Percentiles rank a stretch among this genome's conserved stretches.
Evolutionary conservation across 2,113 vertebrate species (phyloP).

Genomic region (Sinocyclocheilus grahami): DNA sequence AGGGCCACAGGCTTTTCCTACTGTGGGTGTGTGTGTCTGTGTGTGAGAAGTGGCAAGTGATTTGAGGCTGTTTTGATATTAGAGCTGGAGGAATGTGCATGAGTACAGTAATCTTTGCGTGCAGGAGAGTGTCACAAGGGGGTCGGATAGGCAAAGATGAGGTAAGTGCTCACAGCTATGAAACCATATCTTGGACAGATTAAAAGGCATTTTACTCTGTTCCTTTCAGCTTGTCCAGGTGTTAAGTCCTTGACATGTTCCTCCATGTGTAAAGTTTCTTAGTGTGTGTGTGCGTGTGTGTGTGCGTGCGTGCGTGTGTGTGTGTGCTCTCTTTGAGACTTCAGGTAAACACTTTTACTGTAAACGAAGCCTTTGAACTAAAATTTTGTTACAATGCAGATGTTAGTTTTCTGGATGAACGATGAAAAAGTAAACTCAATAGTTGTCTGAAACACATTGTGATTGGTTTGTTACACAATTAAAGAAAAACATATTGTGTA

Average conservation of each 20-base stretch:
- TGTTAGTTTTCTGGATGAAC: neutral
- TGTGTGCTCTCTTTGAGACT: neutral
- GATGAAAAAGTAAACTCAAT: neutral
- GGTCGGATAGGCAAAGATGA: conserved; percentile 63
- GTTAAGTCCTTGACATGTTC: conserved; percentile 64
- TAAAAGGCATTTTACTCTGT: conserved; percentile 76
- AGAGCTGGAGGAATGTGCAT: conserved; percentile 54
- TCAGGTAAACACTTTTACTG: conserved; percentile 1
- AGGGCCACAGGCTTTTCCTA: conserved; percentile 40
- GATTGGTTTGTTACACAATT: neutral
- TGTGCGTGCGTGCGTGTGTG: neutral
- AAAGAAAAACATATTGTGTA: neutral
- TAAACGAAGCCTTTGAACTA: conserved; percentile 21
- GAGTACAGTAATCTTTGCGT: conserved; percentile 46
- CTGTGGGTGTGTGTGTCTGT: neutral
- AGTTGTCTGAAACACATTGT: neutral
- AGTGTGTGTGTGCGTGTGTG: neutral
- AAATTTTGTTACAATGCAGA: neutral
- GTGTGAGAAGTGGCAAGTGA: conserved; percentile 42
- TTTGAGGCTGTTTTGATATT: conserved; percentile 56
- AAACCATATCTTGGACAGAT: conserved; percentile 80
- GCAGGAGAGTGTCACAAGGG: conserved; percentile 43
- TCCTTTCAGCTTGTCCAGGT: conserved; percentile 74
- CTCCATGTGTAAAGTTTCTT: conserved; percentile 43
- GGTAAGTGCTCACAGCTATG: conserved; percentile 80